Evolutionary conservation across 1,140 invertebrate genomes (phyloP).

Genomic region (Heliconius melpomene): DNA sequence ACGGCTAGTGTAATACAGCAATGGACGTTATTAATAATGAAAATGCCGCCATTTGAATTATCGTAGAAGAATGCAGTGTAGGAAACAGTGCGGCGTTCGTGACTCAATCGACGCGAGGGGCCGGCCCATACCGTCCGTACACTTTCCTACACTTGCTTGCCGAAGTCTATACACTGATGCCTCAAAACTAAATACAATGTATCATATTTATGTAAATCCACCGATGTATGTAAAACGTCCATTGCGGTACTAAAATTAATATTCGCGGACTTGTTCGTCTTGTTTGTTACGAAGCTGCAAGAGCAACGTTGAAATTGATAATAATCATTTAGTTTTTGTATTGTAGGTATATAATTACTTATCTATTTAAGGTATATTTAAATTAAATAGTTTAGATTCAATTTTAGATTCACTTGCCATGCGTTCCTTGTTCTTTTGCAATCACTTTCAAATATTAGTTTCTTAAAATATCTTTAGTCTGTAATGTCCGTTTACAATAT

Average conservation of each 20-base stretch:
- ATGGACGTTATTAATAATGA: slow-evolving; percentile 47
- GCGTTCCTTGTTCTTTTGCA: neutral
- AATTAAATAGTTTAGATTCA: too few relatives aligned
- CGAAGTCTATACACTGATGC: slow-evolving; percentile 29
- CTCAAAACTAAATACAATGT: neutral
- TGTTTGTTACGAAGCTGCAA: slow-evolving; percentile 28
- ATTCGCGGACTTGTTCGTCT: slow-evolving; percentile 27
- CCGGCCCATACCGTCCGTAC: slow-evolving; percentile 46
- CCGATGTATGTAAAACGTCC: neutral
- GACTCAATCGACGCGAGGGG: slow-evolving; percentile 68
- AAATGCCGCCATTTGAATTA: slow-evolving; percentile 47
- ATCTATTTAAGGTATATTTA: neutral
- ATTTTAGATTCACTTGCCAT: too few relatives aligned
- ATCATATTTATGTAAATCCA: neutral
- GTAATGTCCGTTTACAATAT: slow-evolving; percentile 11
- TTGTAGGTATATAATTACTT: neutral
- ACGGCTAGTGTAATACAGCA: slow-evolving; percentile 27
- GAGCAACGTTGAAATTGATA: slow-evolving; percentile 30
- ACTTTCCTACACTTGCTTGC: slow-evolving; percentile 29
- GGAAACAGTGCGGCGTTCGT: slow-evolving; percentile 61
- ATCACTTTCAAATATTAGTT: neutral
- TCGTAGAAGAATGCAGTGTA: slow-evolving; percentile 52
- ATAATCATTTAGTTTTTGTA: slow-evolving; percentile 30
- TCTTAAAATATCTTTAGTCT: neutral
- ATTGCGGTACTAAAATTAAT: slow-evolving; percentile 17